A percentile compares a stretch with the other conserved stretches of the same genome.
Conservation (phyloP, 2,113 vertebrate species). For the Rhinopomastus cyanomelas region DNA sequence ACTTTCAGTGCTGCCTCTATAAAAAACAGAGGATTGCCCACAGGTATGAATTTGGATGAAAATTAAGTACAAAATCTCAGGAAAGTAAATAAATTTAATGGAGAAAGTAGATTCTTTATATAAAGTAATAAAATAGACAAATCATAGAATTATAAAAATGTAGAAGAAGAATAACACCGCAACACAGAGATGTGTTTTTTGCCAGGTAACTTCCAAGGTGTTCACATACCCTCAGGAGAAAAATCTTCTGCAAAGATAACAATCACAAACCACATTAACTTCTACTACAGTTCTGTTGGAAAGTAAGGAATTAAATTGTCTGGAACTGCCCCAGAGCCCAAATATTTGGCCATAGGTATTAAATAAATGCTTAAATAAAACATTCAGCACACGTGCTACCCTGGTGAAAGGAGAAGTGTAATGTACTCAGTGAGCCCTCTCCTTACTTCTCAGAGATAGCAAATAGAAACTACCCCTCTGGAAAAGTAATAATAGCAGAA, state of each 20-base stretch:
- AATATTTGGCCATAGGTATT: not conserved
- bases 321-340: not conserved
- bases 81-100: not conserved
- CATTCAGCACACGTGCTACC: not conserved
- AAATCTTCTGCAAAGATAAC: not conserved
- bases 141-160: not conserved
- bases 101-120: not conserved
- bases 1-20: not conserved
- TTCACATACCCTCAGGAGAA: not conserved
- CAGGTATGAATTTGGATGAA: not conserved
- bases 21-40: not conserved
- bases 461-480: not conserved
- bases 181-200: not conserved
- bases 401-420: not conserved
- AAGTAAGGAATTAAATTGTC: not conserved
- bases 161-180: not conserved
- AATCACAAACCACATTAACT: conserved; percentile 6
- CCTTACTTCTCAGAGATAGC: not conserved
- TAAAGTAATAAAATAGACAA: not conserved
- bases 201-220: not conserved
- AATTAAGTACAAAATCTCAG: not conserved
- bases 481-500: not conserved
- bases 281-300: not conserved
- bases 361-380: conserved; percentile 16
- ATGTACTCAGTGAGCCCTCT: not conserved